Percentiles rank a stretch among this genome's conserved stretches.
These are phyloP conservation scores for Pachycephus smyrnensis DNA, from an alignment of 2,888 invertebrate species.

Conservation along the genomic window DNA sequence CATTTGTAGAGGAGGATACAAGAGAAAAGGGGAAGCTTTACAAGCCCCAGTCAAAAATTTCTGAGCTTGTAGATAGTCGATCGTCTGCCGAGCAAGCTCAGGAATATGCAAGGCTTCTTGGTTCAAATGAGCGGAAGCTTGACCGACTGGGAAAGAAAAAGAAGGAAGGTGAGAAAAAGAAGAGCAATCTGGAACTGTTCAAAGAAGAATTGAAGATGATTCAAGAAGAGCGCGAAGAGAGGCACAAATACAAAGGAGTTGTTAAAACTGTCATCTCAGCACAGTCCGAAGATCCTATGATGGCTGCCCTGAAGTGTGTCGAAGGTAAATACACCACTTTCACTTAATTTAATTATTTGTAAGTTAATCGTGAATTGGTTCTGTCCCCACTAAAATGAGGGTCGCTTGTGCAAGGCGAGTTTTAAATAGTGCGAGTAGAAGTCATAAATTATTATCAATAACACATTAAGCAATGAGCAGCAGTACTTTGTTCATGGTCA, in stretches of 20 bases:
- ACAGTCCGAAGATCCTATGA: slow-evolving; percentile 61
- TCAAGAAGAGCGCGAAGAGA: slow-evolving; percentile 96
- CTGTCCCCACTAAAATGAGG: too few relatives aligned
- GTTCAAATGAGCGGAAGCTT: slow-evolving; percentile 75
- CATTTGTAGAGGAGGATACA: slow-evolving; percentile 81
- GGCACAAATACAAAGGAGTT: slow-evolving; percentile 90
- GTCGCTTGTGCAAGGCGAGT: too few relatives aligned
- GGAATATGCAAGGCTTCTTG: slow-evolving; percentile 75
- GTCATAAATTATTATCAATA: too few relatives aligned
- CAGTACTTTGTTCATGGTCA: too few relatives aligned
- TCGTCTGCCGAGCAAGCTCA: slow-evolving; percentile 76
- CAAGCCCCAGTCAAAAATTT: slow-evolving; percentile 86
- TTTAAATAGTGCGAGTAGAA: too few relatives aligned
- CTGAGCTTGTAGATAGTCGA: slow-evolving; percentile 70
- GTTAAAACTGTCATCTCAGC: slow-evolving; percentile 68
- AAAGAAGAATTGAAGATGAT: slow-evolving; percentile 98
- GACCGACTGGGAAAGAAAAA: slow-evolving; percentile 76
- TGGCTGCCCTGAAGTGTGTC: slow-evolving; percentile 62
- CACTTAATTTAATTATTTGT: too few relatives aligned
- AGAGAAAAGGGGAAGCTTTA: slow-evolving; percentile 92
- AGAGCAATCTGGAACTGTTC: slow-evolving; percentile 96
- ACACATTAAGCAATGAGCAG: too few relatives aligned
- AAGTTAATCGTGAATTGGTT: too few relatives aligned
- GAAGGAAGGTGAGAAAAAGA: slow-evolving; percentile 87
- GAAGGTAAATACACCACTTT: slow-evolving; percentile 48